Base-by-base conservation (phyloP, 2,888 invertebrate species). In the Dastarcus helophoroides region DNA sequence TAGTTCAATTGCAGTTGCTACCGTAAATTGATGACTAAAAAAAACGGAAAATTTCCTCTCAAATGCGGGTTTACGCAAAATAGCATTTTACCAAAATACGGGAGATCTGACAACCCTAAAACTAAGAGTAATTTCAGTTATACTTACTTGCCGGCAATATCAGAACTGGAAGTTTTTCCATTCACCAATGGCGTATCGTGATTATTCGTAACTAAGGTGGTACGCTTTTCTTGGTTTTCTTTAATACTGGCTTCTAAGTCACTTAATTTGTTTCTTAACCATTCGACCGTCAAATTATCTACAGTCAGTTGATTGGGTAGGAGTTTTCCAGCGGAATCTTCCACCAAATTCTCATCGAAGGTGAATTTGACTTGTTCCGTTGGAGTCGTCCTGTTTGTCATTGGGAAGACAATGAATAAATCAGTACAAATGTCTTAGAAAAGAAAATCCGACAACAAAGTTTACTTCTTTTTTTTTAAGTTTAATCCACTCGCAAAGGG, bases 221-320 rank as follows among this genome's bases (percentile, higher is more conserved):
- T 44, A 15, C 54, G 71, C 46, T 76, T 79, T 51, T 80, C 79
- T 53, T 86, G 79, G 38, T 76, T 79, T 33, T 83, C 79, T 54
- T 79, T 82, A 22, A 89, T 65, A n/a, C 76, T 69, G n/a, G 67
- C 57, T 58, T 89, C 89, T 38, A 89, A 58, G 45, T 89, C 88
- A 9, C 68, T 70, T 31, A 86, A 63, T 52, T 83, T 82, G 41
- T 78, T 79, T 47, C 85, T 74, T 33, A 94, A 62, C 79, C 84
- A 84, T 51, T 91, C 91, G 21, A 88, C 79, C 0, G 93, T 94
- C 15, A 91, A 70, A 59, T 91, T 91, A 60, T 94, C 91, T 1
- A 93, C 85, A 0, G 90, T 86, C 41, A 94, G 58, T 53, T 82
- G 80, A 63, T 86, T 86, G n/a, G 85, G 80, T 48, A 79, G 72